These are phyloP conservation scores for Myotis yumanensis DNA, from an alignment of 2,113 vertebrate genomes.

Conservation along the genomic window DNA sequence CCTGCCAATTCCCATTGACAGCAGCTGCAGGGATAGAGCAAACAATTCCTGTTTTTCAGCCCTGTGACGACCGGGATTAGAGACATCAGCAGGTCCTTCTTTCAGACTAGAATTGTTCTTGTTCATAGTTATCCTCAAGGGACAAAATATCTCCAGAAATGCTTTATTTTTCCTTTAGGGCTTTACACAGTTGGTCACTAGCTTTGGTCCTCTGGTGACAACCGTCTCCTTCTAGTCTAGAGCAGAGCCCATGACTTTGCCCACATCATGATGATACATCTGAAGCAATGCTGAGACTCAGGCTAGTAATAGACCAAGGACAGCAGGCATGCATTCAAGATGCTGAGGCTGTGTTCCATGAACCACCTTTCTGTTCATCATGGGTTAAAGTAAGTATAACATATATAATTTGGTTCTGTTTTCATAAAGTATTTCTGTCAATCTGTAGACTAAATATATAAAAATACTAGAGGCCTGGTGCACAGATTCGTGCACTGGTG, in stretches of 20 bases:
- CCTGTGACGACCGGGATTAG: background rate
- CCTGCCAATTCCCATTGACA: background rate
- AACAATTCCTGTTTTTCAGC: too few species aligned
- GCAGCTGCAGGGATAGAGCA: fast-evolving
- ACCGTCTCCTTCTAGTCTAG: background rate
- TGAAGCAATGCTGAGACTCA: background rate
- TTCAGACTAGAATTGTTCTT: background rate
- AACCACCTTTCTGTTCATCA: background rate
- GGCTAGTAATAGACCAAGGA: background rate
- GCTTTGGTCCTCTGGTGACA: background rate
- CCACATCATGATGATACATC: background rate
- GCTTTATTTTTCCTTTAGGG: background rate
- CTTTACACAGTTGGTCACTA: background rate
- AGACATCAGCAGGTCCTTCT: background rate
- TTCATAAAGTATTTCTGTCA: background rate
- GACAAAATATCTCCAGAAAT: background rate
- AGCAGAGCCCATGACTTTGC: background rate
- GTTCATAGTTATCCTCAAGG: background rate
- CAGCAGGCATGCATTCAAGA: background rate
- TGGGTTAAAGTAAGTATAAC: background rate
- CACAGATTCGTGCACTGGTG: too few species aligned
- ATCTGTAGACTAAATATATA: background rate
- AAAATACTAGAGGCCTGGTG: background rate
- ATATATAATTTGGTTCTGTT: background rate
- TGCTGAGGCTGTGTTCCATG: background rate